These are phyloP conservation scores for Ceuthmochares aereus DNA, from an alignment of 2,113 vertebrate species.

Conservation along the genomic window DNA sequence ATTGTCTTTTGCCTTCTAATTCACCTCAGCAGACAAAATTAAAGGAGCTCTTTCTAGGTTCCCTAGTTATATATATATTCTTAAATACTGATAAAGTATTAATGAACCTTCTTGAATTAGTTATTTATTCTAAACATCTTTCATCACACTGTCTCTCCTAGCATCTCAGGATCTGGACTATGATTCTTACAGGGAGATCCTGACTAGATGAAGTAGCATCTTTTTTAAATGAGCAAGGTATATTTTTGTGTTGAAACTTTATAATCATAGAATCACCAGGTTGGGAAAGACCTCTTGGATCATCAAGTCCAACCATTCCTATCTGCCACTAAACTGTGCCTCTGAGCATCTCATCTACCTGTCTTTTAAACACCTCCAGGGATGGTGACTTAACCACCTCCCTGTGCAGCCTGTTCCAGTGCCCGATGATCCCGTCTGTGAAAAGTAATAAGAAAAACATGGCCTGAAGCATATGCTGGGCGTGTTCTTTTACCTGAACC, in stretches of 20 bases:
- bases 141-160: background rate
- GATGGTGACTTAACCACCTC: too few relatives aligned
- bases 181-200: background rate
- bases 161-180: background rate
- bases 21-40: background rate
- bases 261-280: too few relatives aligned
- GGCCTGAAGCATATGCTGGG: background rate
- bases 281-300: too few relatives aligned
- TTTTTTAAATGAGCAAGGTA: background rate
- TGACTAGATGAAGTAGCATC: background rate
- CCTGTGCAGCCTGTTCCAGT: too few relatives aligned
- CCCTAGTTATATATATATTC: background rate
- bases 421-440: too few relatives aligned
- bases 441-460: background rate
- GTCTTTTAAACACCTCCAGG: too few relatives aligned
- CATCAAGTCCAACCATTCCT: too few relatives aligned
- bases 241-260: background rate
- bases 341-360: too few relatives aligned
- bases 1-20: background rate
- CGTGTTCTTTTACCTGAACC: background rate
- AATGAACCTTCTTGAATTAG: background rate
- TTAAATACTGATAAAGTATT: background rate
- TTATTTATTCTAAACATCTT: background rate
- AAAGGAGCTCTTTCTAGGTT: background rate
- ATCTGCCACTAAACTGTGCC: too few relatives aligned